Evolutionary conservation across 2,113 vertebrate species (phyloP), one percentile per base, ranked within the genome.

Genomic region (Ceratotherium simum): DNA sequence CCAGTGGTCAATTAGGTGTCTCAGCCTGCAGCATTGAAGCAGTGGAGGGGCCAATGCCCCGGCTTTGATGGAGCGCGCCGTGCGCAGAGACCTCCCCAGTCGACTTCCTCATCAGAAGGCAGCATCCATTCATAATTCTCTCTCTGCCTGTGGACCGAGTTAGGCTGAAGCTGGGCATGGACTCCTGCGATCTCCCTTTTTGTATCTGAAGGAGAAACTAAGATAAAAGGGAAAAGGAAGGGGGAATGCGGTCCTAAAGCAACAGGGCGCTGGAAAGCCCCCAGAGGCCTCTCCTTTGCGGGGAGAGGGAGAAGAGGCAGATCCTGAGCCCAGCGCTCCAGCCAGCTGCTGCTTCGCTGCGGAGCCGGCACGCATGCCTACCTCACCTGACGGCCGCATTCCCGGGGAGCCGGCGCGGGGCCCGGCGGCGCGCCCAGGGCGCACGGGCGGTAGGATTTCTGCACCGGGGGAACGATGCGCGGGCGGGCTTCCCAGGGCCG

Each of bases 61-160:
- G 88, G 97, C 98, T 97, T 98, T 98, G 98, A 94, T 98, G 97
- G 98, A 97, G 98, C 75, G 92, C 98, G 97, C 0, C 27, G 95
- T 97, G 98, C 97, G 97, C 98, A 98, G 98, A 98, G 97, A 93
- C 97, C 9, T 8, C 96, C 97, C 95, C 87, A 98, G 98, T 90
- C 97, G 98, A 98, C 98, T 98, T 98, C 97, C 75, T 98, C 95
- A 91, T 96, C 98, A 98, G 97, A 97, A 98, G 97, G 98, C 98
- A 98, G 95, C 95, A 97, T 97, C 98, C 98, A 97, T 98, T 98
- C 20, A 72, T 98, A 98, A 98, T 99, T 97, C 97, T 98, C 97
- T 95, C 75, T 67, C 94, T 69, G 97, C 92, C 91, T 97, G 90
- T 91, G 97, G 79, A 98, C 96, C 92, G 97, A 98, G 98, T 98